A percentile compares a stretch with the other conserved stretches of the same genome.
phyloP scores from a whole-genome alignment of 2,888 invertebrate genomes.

The Caenorhabditis sinica region DNA sequence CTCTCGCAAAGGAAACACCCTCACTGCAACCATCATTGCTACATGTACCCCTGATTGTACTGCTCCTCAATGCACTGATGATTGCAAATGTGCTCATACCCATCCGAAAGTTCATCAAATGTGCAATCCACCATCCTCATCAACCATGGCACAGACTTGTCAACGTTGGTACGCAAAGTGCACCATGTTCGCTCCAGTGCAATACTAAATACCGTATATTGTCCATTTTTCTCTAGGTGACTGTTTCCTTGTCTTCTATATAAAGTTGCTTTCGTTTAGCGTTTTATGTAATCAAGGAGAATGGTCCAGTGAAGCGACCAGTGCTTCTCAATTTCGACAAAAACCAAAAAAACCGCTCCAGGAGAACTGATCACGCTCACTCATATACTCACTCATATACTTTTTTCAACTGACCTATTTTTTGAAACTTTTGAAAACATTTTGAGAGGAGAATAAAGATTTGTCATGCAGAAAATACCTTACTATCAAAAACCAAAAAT shows the following conservation, averaged over 20 bases:
- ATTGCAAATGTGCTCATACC: constrained; percentile 79
- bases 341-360: too few species aligned
- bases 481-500: too few species aligned
- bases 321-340: too few species aligned
- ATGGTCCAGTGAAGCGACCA: too few species aligned
- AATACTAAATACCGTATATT: constrained; percentile 72
- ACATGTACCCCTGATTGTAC: constrained; percentile 77
- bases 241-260: too few species aligned
- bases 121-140: constrained; percentile 79
- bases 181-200: constrained; percentile 79
- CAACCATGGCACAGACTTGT: constrained; percentile 76
- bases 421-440: too few species aligned
- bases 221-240: not conserved
- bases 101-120: constrained; percentile 79
- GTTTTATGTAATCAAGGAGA: too few species aligned
- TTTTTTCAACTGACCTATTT: too few species aligned
- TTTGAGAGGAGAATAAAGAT: too few species aligned
- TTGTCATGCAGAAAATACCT: not conserved
- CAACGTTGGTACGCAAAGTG: constrained; percentile 80
- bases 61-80: constrained; percentile 76
- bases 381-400: too few species aligned
- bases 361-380: too few species aligned
- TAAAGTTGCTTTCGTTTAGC: too few species aligned
- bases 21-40: constrained; percentile 75
- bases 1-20: constrained; percentile 40